Evolutionary conservation across 2,113 vertebrate genomes (phyloP).

Genomic region (Lagenorhynchus albirostris): DNA sequence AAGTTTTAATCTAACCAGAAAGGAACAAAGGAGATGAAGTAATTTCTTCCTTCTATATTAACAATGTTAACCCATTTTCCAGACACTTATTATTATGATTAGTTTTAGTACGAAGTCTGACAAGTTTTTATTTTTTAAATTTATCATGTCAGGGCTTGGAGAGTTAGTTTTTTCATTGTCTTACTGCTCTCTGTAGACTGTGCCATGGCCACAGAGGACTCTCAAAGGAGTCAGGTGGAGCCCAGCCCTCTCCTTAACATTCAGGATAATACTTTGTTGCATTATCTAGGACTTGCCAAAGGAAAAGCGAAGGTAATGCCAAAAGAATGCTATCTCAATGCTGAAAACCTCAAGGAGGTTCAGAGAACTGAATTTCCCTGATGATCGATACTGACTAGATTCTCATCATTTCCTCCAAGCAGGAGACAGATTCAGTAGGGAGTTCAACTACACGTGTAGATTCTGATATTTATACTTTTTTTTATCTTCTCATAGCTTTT

Average conservation of each 20-base stretch:
- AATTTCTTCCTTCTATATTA: neutral
- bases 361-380: neutral
- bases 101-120: neutral
- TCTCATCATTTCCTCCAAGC: neutral
- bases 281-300: neutral
- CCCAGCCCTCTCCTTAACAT: neutral
- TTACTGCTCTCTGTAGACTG: neutral
- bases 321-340: neutral
- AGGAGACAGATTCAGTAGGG: neutral
- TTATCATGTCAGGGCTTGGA: neutral
- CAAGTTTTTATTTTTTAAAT: neutral
- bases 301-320: neutral
- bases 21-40: neutral
- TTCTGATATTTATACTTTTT: neutral
- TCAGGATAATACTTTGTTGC: neutral
- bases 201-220: neutral
- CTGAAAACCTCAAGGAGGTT: neutral
- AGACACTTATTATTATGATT: neutral
- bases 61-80: neutral
- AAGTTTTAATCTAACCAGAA: neutral
- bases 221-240: neutral
- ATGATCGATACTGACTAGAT: neutral
- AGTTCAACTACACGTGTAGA: neutral
- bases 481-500: neutral
- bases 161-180: neutral